These are phyloP conservation scores for Acronicta psi DNA, from an alignment of 2,888 invertebrate species.

Conservation along the genomic window DNA sequence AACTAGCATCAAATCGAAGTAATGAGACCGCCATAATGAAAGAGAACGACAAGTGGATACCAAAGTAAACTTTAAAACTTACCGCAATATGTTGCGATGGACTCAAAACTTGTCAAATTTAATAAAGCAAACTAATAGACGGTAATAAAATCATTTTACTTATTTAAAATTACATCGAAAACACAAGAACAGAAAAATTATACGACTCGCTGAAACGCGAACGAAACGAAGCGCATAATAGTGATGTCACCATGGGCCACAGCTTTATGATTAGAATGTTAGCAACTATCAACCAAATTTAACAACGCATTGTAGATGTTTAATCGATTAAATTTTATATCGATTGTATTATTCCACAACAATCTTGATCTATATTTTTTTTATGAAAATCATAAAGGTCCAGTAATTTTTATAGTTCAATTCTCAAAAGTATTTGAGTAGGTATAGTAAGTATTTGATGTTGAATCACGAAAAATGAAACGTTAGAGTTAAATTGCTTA, in stretches of 20 bases:
- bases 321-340: no score
- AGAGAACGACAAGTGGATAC: slow-evolving; percentile 76
- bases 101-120: slow-evolving; percentile 72
- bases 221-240: slow-evolving; percentile 75
- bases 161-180: slow-evolving; percentile 70
- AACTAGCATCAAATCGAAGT: slow-evolving; percentile 63
- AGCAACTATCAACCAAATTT: no score
- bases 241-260: slow-evolving; percentile 51
- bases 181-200: slow-evolving; percentile 72
- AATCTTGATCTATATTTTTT: no score
- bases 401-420: no score
- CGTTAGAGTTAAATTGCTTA: slow-evolving; percentile 25
- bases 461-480: slow-evolving; percentile 23
- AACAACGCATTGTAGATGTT: no score
- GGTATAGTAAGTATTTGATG: no score
- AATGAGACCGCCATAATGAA: slow-evolving; percentile 88
- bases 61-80: slow-evolving; percentile 78
- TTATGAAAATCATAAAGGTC: no score
- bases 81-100: slow-evolving; percentile 85
- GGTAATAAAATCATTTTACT: slow-evolving; percentile 76
- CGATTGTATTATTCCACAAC: no score
- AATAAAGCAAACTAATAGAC: slow-evolving; percentile 70
- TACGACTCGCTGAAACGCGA: slow-evolving; percentile 76
- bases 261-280: no score
- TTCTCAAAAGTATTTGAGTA: no score